Evolutionary conservation across 2,888 invertebrate species (phyloP), one percentile per base, ranked within the genome.

Genomic region (Meta bourneti): DNA sequence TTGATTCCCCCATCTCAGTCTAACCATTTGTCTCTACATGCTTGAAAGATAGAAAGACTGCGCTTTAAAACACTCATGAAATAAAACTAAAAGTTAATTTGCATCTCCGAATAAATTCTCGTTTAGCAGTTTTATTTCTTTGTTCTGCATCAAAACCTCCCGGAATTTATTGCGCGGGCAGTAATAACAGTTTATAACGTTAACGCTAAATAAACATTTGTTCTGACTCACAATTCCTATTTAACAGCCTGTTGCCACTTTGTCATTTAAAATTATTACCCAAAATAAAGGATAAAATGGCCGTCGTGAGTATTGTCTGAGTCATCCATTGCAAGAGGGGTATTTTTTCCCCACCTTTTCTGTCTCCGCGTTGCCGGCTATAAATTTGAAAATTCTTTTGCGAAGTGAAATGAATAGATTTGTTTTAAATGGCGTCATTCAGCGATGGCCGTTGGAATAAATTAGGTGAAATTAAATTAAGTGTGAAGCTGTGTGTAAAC

Each of bases 101-200:
- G 54, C 89, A 89, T 89, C 11, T 77, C n/a, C 82, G 82, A 86
- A 86, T 86, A 79, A 77, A 70, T 86, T 83, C 83, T 52, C 75
- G 49, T 83, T 83, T 75, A 89, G 52, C 82, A 82, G 74, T 83
- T 83, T 83, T 89, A 83, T 89, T 82, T 81, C 77, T 72, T 78
- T 61, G 61, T 48, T 48, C 70, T 70, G 20, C 82, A 69, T 85
- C 85, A 85, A 77, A 85, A 49, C 75, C 48, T 34, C 34, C n/a
- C 54, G 16, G 74, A 83, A 89, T 89, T 83, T 89, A 89, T 89
- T 89, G 77, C 80, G 11, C 72, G 48, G 19, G 70, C 83, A 69
- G 82, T 89, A 89, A 89, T 89, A 89, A 89, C 89, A 89, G 54
- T 89, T 89, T 89, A 89, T 89, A 89, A 83, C 89, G 83, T 89